Conservation (phyloP, 2,113 vertebrate species). For the Ranitomeya variabilis region DNA sequence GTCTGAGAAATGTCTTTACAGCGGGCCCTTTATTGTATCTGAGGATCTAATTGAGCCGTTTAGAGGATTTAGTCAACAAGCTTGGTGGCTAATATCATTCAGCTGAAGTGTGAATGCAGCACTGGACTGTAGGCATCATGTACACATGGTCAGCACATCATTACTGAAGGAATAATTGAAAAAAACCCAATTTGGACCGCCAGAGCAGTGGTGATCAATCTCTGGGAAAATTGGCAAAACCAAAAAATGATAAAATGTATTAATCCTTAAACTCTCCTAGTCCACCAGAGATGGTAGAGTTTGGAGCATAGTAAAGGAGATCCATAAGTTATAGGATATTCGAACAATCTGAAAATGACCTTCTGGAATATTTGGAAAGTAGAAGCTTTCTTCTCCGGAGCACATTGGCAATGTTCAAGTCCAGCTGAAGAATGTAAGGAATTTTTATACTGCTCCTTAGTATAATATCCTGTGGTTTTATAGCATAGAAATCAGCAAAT, state of each 20-base stretch:
- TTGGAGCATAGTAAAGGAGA: background rate
- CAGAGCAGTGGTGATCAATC: too few species aligned
- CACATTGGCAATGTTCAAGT: background rate
- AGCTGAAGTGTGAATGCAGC: too few species aligned
- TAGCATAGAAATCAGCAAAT: background rate
- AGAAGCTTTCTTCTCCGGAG: background rate
- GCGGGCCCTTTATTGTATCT: too few species aligned
- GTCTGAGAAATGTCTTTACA: too few species aligned
- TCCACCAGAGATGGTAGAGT: background rate
- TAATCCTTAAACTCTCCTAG: background rate
- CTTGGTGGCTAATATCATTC: too few species aligned
- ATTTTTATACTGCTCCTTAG: slow-evolving; percentile 11
- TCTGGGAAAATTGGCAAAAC: too few species aligned
- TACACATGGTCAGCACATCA: too few species aligned
- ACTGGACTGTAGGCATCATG: too few species aligned
- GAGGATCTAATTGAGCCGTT: too few species aligned
- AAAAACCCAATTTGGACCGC: too few species aligned
- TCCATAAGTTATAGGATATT: background rate
- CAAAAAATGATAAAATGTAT: background rate
- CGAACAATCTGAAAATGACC: background rate
- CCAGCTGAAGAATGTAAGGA: background rate
- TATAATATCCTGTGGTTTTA: slow-evolving; percentile 1
- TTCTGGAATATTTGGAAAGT: background rate
- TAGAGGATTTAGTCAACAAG: too few species aligned
- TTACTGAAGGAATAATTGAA: too few species aligned